Conservation (phyloP, 2,888 invertebrate genomes). For the Graphium colonna region DNA sequence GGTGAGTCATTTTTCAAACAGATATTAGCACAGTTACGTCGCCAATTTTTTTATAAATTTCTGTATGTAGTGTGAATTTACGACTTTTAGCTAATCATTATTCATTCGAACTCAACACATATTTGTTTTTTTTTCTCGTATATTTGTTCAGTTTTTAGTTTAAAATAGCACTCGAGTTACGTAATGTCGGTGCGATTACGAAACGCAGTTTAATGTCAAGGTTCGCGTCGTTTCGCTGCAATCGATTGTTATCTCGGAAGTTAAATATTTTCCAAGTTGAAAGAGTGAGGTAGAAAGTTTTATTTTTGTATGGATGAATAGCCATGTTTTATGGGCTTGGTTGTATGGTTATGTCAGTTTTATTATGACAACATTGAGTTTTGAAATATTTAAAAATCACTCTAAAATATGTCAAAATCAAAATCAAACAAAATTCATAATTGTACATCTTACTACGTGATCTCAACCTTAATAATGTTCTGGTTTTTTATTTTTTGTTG, state of each 20-base stretch:
- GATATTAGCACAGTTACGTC: too few relatives aligned
- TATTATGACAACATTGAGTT: not conserved
- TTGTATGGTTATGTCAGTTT: not conserved
- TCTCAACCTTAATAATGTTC: too few relatives aligned
- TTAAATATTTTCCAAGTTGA: constrained; percentile 16
- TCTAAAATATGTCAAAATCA: not conserved
- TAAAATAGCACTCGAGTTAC: constrained; percentile 42
- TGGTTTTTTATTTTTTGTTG: too few relatives aligned
- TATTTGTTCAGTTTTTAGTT: constrained; percentile 6
- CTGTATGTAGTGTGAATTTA: too few relatives aligned
- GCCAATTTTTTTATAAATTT: too few relatives aligned
- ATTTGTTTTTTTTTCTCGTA: too few relatives aligned
- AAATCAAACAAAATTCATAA: not conserved
- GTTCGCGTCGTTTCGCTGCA: constrained; percentile 10
- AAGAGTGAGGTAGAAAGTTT: too few relatives aligned
- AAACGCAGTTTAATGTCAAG: constrained; percentile 23
- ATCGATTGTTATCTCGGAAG: constrained; percentile 8
- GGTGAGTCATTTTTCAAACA: too few relatives aligned
- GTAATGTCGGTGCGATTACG: constrained; percentile 28
- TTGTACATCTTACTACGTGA: too few relatives aligned
- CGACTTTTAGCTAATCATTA: too few relatives aligned
- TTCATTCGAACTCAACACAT: too few relatives aligned
- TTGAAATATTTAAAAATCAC: not conserved
- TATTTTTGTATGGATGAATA: too few relatives aligned
- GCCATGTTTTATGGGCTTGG: not conserved